Evolutionary conservation across 2,888 invertebrate species (phyloP).

Genomic region (Drosophila bunnanda): DNA sequence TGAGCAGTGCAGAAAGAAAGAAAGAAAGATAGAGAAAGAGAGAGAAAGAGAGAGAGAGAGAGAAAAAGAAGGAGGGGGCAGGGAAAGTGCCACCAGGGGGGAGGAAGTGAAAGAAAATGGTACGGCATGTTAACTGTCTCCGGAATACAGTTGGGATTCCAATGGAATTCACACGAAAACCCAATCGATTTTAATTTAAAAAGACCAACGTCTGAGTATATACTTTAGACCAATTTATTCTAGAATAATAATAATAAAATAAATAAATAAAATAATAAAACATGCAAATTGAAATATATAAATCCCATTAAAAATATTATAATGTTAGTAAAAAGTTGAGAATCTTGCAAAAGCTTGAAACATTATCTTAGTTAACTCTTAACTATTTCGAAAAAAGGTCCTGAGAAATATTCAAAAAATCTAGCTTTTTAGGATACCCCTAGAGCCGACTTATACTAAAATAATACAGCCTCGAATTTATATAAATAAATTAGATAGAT

Average conservation of each 20-base stretch:
- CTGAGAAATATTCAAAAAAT: background rate
- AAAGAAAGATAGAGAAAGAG: background rate
- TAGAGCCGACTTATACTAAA: too few relatives aligned
- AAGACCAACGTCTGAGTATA: too few relatives aligned
- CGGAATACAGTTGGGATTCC: constrained; percentile 45
- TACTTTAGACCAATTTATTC: background rate
- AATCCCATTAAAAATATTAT: background rate
- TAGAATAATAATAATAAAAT: background rate
- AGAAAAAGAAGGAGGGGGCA: background rate
- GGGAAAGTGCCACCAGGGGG: constrained; percentile 10
- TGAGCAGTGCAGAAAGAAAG: background rate
- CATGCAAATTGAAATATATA: background rate
- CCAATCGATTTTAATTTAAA: background rate
- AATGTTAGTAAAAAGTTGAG: background rate
- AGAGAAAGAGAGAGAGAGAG: too few relatives aligned
- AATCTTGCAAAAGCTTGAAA: too few relatives aligned
- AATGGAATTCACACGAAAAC: background rate
- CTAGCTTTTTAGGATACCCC: background rate
- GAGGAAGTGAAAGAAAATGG: constrained; percentile 48
- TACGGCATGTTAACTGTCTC: constrained; percentile 70
- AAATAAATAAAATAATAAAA: background rate
- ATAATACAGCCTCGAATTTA: too few relatives aligned
- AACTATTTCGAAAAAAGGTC: background rate
- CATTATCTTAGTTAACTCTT: too few relatives aligned
- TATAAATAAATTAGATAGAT: too few relatives aligned